Percentiles rank a stretch among this genome's conserved stretches.
Evolutionary conservation across 2,888 invertebrate species (phyloP).

Genomic region (Biston betularia): DNA sequence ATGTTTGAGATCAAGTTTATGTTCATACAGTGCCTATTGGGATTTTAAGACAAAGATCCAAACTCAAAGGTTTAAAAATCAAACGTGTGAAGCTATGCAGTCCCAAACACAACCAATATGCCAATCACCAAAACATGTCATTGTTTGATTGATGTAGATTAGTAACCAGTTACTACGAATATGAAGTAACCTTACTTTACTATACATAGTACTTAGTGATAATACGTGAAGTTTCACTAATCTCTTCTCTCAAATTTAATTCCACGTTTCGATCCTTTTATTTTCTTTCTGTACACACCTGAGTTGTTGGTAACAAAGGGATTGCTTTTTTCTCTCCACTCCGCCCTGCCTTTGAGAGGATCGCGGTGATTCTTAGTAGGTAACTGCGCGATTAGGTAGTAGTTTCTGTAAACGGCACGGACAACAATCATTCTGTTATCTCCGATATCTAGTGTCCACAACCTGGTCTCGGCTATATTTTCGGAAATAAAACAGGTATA

Average conservation of each 20-base stretch:
- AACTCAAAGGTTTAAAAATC: neutral
- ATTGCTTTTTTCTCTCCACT: slow-evolving; percentile 74
- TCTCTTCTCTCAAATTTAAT: slow-evolving; percentile 68
- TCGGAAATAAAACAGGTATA: neutral
- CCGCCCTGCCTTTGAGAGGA: slow-evolving; percentile 69
- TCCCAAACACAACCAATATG: no score
- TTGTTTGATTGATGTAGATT: no score
- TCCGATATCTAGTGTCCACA: slow-evolving; percentile 54
- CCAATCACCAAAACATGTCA: no score
- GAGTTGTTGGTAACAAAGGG: slow-evolving; percentile 84
- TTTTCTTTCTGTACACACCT: slow-evolving; percentile 81
- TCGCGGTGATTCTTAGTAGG: slow-evolving; percentile 76
- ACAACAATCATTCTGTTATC: slow-evolving; percentile 64
- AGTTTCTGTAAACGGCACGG: slow-evolving; percentile 16
- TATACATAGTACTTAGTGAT: slow-evolving; percentile 60
- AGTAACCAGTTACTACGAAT: no score
- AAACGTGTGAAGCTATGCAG: no score
- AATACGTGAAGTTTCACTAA: slow-evolving; percentile 54
- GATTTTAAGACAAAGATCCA: neutral
- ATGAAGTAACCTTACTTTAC: neutral
- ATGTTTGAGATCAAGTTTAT: no score
- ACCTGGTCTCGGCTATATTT: neutral
- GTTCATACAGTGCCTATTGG: no score
- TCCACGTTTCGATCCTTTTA: slow-evolving; percentile 67
- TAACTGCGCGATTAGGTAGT: slow-evolving; percentile 65